phyloP scores from a whole-genome alignment of 2,888 invertebrate species.

The Pegoplata infirma region DNA sequence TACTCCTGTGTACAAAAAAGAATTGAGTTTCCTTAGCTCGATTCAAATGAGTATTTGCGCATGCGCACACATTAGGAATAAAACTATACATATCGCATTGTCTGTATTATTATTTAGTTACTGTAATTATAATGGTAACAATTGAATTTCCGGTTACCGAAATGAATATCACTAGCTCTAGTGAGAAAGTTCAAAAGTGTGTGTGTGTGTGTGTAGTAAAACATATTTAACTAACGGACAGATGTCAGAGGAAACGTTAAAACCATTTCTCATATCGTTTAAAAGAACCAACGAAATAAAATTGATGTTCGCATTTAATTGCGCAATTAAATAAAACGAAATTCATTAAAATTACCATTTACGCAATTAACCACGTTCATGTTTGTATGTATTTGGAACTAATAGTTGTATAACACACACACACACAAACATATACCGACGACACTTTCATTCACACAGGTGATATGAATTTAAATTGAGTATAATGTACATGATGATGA shows the following conservation, averaged over 20 bases:
- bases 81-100: constrained; percentile 59
- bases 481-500: neutral
- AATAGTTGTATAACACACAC: too few species aligned
- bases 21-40: neutral
- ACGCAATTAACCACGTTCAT: constrained; percentile 41
- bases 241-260: constrained; percentile 61
- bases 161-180: constrained; percentile 33
- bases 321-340: constrained; percentile 72
- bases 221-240: constrained; percentile 36
- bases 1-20: constrained; percentile 25
- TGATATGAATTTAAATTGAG: constrained; percentile 14
- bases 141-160: constrained; percentile 75
- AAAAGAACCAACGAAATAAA: constrained; percentile 74
- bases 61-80: constrained; percentile 42
- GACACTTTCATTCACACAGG: constrained; percentile 28
- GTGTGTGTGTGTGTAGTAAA: neutral
- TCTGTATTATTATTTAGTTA: too few species aligned
- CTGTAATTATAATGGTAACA: constrained; percentile 75
- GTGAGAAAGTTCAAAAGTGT: neutral
- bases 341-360: constrained; percentile 60
- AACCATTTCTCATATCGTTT: constrained; percentile 53
- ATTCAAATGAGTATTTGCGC: constrained; percentile 48
- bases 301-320: constrained; percentile 69
- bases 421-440: too few species aligned
- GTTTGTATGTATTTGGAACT: neutral